These are phyloP conservation scores for Parnassius mnemosyne DNA, from an alignment of 2,888 invertebrate species.

Conservation along the genomic window DNA sequence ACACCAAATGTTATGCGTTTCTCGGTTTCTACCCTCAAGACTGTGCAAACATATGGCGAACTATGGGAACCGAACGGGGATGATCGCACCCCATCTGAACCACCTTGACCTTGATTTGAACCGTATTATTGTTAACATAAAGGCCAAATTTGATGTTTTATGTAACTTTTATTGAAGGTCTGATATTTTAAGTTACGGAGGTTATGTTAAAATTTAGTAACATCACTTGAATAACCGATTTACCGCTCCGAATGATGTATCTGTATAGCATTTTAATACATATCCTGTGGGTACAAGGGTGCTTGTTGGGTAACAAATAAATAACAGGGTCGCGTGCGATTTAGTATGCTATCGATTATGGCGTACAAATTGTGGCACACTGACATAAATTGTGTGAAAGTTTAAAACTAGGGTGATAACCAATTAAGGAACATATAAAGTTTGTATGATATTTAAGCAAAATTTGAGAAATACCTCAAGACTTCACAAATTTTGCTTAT, in stretches of 20 bases:
- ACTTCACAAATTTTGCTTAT: no score
- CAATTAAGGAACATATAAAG: conserved; percentile 14
- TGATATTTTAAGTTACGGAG: conserved; percentile 16
- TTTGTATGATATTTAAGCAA: not conserved
- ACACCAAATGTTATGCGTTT: conserved; percentile 63
- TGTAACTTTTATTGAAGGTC: conserved; percentile 3
- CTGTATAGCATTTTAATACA: conserved; percentile 21
- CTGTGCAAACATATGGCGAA: conserved; percentile 59
- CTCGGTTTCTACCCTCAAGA: conserved; percentile 46
- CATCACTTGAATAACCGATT: conserved; percentile 16
- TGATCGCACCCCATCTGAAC: conserved; percentile 22
- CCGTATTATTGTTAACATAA: conserved; percentile 19
- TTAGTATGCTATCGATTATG: conserved; percentile 48
- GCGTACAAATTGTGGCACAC: conserved; percentile 48
- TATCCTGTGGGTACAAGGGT: conserved; percentile 29
- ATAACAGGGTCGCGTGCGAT: conserved; percentile 40
- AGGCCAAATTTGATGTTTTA: conserved; percentile 18
- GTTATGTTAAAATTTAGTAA: conserved; percentile 23
- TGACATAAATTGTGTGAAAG: conserved; percentile 43
- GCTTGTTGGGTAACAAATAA: conserved; percentile 21
- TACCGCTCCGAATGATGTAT: conserved; percentile 4
- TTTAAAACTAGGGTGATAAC: conserved; percentile 16
- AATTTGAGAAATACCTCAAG: conserved; percentile 3
- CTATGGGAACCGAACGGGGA: conserved; percentile 34
- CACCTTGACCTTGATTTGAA: conserved; percentile 22